Evolutionary conservation across 1,140 invertebrate species (phyloP), one percentile per base, ranked within the genome.

Genomic region (Neodiprion virginianus): DNA sequence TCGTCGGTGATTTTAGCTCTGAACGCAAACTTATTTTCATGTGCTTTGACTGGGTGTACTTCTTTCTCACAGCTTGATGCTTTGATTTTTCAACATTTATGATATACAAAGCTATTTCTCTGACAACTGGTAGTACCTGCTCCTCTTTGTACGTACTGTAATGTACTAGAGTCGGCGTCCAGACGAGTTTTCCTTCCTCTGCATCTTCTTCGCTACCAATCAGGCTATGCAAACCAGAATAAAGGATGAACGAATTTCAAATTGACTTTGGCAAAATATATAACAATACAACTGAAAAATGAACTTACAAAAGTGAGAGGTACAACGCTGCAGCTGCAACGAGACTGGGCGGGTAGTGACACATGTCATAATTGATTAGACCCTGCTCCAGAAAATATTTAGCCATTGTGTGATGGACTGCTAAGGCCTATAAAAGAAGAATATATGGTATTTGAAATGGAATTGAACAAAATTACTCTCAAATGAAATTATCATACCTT

Each of bases 361-460:
- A 92, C 88, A 97, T 91, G 49, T 93, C 90, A 83, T 98, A 97
- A 67, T 98, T 93, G 12, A 97, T 86, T 65, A 98, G 87, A 74
- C 93, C 91, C 48, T 99, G 86, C 86, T 99, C 98, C 79, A 97
- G 91, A 71, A 99, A 92, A 84, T 98, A 99, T 89, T 99, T 99
- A 8, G 96, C 96, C 84, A 98, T 88, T 69, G 93, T 93, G 85
- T 99, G 96, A 83, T 95, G 86, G 87, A 94, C 77, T 88, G 92
- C 85, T n/a, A 89, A 85, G 74, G 83, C 87, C 87, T 86, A 80
- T 81, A 75, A 73, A 77, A 77, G 71, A 75, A 67, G 71, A 72
- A 61, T 21, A 21, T 21, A 21, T 21, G 77, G 69, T 48, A 71
- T 67, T 71, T 75, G 47, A 73, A 67, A 48, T 10, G 73, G 67